Evolutionary conservation across 2,888 invertebrate genomes (phyloP), one percentile per base, ranked within the genome.

Genomic region (Antheraea assamensis): DNA sequence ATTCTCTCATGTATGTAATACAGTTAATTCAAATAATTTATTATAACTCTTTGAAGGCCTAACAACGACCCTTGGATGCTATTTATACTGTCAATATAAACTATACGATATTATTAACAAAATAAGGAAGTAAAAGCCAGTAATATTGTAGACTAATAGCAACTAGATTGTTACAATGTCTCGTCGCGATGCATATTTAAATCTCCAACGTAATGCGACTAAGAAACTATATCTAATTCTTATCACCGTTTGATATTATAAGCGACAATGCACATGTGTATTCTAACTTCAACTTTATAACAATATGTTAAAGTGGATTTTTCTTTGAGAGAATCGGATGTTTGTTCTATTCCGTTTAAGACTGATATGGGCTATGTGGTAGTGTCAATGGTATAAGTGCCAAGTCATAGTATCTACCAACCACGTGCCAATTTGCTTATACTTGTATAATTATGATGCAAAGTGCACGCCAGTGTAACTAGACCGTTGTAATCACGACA

Each of bases 121-220:
- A 88, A 87, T 88, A 86, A 89, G 92, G 90, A 91, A 91, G 88
- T 82, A 75, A 76, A 78, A 76, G 70, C 52, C 79, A 73, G 82
- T 83, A 84, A 88, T 88, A 79, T 81, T 75, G 79, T 75, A 78
- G 78, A 81, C 75, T 79, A 84, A 85, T 80, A 83, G 85, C 87
- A 87, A 86, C 87, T 82, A 85, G 82, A 84, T 55, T 70, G 84
- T 83, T 85, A 91, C 91, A 90, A 83, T 88, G 91, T 91, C 83
- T 86, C 82, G 75, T 74, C 74, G 78, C 80, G 79, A 83, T 86
- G 85, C 87, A 88, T 88, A 91, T 90, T 90, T 88, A 86, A 89
- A 90, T 89, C 85, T 79, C 77, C 75, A 80, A 84, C 83, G 84
- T 86, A 87, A 87, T 85, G 82, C 76, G 42, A 55, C 66, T 72